A percentile compares a stretch with the other conserved stretches of the same genome.
Conservation (phyloP, 2,888 invertebrate genomes). For the Spodoptera exigua region DNA sequence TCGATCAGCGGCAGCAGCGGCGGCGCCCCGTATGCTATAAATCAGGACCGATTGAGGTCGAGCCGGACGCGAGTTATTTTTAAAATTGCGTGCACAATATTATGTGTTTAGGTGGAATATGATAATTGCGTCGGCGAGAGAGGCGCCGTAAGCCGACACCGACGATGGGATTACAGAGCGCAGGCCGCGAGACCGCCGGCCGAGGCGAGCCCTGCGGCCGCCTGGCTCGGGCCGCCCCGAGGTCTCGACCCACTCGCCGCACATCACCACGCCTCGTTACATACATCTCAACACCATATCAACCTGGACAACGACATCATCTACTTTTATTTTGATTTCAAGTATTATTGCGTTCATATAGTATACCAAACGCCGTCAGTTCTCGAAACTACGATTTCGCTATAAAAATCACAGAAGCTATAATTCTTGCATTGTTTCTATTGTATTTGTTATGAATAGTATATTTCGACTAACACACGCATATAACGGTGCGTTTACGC, state of each 20-base stretch:
- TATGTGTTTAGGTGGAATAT: slow-evolving; percentile 89
- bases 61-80: slow-evolving; percentile 86
- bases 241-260: slow-evolving; percentile 53
- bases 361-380: too few species aligned
- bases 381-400: too few species aligned
- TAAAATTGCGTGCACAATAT: slow-evolving; percentile 89
- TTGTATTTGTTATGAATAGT: too few species aligned
- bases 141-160: slow-evolving; percentile 88
- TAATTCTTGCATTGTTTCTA: too few species aligned
- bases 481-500: background rate
- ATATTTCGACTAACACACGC: background rate
- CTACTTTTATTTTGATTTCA: slow-evolving; percentile 5
- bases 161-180: slow-evolving; percentile 85
- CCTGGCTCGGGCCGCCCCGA: slow-evolving; percentile 47
- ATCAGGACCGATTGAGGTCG: slow-evolving; percentile 85
- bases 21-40: slow-evolving; percentile 78
- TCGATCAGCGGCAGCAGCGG: slow-evolving; percentile 64
- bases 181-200: slow-evolving; percentile 65
- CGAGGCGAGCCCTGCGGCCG: slow-evolving; percentile 48
- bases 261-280: slow-evolving; percentile 72
- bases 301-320: slow-evolving; percentile 14
- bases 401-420: too few species aligned
- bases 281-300: slow-evolving; percentile 23
- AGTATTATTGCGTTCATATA: too few species aligned
- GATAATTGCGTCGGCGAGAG: slow-evolving; percentile 85